These are phyloP conservation scores for Salvelinus namaycush DNA, from an alignment of 2,113 vertebrate genomes.

Conservation along the genomic window DNA sequence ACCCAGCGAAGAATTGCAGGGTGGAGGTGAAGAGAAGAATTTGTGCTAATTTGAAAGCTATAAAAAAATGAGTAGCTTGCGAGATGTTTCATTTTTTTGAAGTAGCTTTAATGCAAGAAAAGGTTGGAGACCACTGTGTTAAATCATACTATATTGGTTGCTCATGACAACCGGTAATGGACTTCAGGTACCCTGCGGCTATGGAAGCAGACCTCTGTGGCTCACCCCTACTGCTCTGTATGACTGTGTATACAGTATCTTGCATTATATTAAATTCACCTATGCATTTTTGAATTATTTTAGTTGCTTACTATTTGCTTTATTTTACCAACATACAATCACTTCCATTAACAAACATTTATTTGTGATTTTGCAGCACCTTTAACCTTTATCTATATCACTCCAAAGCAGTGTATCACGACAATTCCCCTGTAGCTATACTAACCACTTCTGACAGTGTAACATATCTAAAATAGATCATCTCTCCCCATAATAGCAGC, in stretches of 20 bases:
- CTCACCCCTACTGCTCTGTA: not conserved
- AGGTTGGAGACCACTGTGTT: not conserved
- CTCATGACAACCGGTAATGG: conserved; percentile 29
- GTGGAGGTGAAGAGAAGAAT: too few species aligned
- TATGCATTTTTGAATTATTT: not conserved
- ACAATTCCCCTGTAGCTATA: not conserved
- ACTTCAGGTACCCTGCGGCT: not conserved
- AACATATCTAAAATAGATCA: not conserved
- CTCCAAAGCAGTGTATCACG: not conserved
- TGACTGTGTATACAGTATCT: not conserved
- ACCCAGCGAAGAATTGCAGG: too few species aligned
- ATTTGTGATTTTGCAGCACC: not conserved
- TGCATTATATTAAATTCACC: too few species aligned
- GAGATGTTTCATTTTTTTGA: too few species aligned
- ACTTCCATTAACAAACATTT: not conserved
- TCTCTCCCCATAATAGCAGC: not conserved
- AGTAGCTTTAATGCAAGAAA: too few species aligned
- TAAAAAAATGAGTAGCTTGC: too few species aligned
- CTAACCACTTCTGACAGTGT: not conserved
- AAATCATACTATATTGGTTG: conserved; percentile 1
- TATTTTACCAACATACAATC: not conserved
- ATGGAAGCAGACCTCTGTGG: not conserved
- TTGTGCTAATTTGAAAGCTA: too few species aligned
- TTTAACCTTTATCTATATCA: not conserved
- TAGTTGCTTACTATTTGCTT: not conserved